These are phyloP conservation scores for Halcyon leucocephala DNA, from an alignment of 2,797 vertebrate genomes.

Conservation along the genomic window DNA sequence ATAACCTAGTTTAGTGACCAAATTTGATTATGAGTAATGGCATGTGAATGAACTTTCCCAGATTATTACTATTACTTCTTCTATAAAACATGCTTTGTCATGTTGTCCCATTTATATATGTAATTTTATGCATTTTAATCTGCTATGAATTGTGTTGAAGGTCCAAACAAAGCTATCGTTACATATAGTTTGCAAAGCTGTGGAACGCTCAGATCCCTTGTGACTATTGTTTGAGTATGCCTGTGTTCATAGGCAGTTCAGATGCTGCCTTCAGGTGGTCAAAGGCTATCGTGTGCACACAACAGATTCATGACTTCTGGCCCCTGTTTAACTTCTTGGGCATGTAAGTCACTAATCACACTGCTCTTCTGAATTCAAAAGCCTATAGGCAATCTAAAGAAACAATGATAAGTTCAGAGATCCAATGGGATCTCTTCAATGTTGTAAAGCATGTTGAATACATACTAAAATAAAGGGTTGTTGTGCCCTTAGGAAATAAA, in stretches of 20 bases:
- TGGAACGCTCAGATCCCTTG: not conserved
- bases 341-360: not conserved
- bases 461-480: not conserved
- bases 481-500: conserved; percentile 3
- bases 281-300: not conserved
- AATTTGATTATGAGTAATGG: conserved; percentile 43
- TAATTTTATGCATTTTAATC: not conserved
- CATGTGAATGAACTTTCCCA: conserved; percentile 32
- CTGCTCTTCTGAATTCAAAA: conserved; percentile 3
- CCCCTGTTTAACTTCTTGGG: not conserved
- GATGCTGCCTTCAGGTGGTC: not conserved
- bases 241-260: not conserved
- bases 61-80: conserved; percentile 14
- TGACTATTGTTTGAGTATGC: not conserved
- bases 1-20: conserved; percentile 43
- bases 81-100: not conserved
- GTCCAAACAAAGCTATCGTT: not conserved
- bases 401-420: not conserved
- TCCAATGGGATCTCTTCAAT: not conserved
- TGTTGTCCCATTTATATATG: not conserved
- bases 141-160: not conserved
- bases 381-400: not conserved
- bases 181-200: not conserved
- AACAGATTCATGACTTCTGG: not conserved
- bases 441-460: not conserved